Conservation (phyloP, 1,140 invertebrate species). For the Zaprionus ghesquierei region DNA sequence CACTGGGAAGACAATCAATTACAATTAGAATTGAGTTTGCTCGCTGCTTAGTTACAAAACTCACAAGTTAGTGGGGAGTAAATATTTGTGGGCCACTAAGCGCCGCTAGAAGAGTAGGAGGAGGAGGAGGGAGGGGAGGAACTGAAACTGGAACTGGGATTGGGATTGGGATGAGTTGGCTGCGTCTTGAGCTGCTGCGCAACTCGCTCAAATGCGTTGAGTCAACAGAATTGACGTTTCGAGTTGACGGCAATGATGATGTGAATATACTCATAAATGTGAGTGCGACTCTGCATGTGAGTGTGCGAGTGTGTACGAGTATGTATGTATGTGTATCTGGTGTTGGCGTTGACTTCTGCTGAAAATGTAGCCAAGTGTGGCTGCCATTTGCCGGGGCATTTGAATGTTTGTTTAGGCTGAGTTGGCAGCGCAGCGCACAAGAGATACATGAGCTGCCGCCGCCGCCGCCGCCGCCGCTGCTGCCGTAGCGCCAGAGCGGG, state of each 20-base stretch:
- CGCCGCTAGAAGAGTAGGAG: conserved; percentile 32
- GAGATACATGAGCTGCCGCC: neutral
- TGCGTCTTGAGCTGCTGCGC: conserved; percentile 4
- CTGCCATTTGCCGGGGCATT: conserved; percentile 44
- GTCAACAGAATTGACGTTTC: conserved; percentile 77
- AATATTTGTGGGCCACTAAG: conserved; percentile 41
- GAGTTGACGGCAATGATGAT: conserved; percentile 61
- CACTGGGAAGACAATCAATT: conserved; percentile 61
- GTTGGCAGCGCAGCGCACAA: neutral
- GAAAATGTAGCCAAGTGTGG: conserved; percentile 67
- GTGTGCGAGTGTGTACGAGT: neutral
- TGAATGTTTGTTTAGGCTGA: conserved; percentile 77
- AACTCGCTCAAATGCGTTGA: conserved; percentile 64
- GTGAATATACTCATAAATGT: conserved; percentile 22
- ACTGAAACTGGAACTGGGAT: neutral
- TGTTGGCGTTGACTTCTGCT: conserved; percentile 80
- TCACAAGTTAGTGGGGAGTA: conserved; percentile 48
- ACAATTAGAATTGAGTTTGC: conserved; percentile 44
- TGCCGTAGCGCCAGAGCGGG: conserved; percentile 35
- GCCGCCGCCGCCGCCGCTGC: conserved; percentile 8
- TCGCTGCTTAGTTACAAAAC: conserved; percentile 29
- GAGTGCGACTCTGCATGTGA: conserved; percentile 1
- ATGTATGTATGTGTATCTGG: conserved; percentile 8
- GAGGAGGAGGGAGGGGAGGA: neutral
- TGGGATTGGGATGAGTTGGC: neutral